A percentile compares a stretch with the other conserved stretches of the same genome.
Evolutionary conservation across 2,888 invertebrate genomes (phyloP).

Genomic region (Diarsia dahlii): DNA sequence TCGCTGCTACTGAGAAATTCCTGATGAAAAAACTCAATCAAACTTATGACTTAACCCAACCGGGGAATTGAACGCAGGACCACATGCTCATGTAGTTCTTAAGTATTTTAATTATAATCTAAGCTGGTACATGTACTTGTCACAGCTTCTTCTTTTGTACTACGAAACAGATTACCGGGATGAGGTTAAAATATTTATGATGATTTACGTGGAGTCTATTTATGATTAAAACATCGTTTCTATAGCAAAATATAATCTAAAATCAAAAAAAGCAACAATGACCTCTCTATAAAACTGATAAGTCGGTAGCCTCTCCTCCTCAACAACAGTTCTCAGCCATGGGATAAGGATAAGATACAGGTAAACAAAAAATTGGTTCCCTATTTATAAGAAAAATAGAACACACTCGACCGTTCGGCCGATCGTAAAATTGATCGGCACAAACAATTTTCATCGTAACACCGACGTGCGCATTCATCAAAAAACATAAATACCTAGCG

Average conservation of each 20-base stretch:
- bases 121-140: too few relatives aligned
- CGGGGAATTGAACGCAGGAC: too few relatives aligned
- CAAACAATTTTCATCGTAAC: constrained; percentile 67
- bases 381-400: constrained; percentile 64
- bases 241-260: too few relatives aligned
- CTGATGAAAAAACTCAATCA: too few relatives aligned
- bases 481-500: constrained; percentile 74
- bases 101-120: neutral
- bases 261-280: constrained; percentile 22
- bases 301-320: constrained; percentile 18
- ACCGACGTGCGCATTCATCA: constrained; percentile 66
- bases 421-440: constrained; percentile 67
- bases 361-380: constrained; percentile 59
- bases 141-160: too few relatives aligned
- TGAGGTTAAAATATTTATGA: neutral
- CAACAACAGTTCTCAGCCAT: constrained; percentile 28
- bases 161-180: too few relatives aligned
- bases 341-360: constrained; percentile 41
- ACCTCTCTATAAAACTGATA: constrained; percentile 24
- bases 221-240: too few relatives aligned
- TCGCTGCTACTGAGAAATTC: too few relatives aligned
- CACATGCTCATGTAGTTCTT: neutral
- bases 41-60: too few relatives aligned
- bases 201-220: neutral
- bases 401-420: constrained; percentile 56